Conservation (phyloP, 2,113 vertebrate genomes). For the Laticauda laticaudata region DNA sequence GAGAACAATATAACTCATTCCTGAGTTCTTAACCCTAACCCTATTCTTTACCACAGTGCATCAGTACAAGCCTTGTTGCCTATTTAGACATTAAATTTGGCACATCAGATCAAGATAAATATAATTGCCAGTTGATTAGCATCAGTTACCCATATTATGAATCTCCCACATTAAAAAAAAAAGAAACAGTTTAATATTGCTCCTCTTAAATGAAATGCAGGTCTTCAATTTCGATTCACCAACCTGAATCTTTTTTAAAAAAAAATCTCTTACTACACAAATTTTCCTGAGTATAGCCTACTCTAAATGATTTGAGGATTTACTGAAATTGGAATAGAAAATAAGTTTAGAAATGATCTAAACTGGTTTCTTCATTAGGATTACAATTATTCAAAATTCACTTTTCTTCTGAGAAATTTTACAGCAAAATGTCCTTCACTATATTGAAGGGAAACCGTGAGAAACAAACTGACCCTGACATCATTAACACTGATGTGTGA, state of each 20-base stretch:
- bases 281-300: neutral
- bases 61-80: neutral
- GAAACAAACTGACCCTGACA: neutral
- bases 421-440: neutral
- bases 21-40: neutral
- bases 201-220: neutral
- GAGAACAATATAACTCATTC: neutral
- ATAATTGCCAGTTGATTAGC: neutral
- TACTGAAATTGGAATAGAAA: neutral
- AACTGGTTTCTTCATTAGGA: neutral
- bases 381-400: neutral
- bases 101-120: neutral
- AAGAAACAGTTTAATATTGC: neutral
- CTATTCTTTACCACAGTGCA: neutral
- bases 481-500: neutral
- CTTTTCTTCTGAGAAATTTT: neutral
- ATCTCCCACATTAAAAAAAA: neutral
- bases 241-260: neutral
- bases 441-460: neutral
- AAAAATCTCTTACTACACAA: neutral
- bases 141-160: neutral
- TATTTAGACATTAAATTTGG: neutral
- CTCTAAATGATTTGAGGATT: neutral
- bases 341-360: neutral
- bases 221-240: neutral